phyloP scores from a whole-genome alignment of 2,888 invertebrate genomes.

The Syritta pipiens region DNA sequence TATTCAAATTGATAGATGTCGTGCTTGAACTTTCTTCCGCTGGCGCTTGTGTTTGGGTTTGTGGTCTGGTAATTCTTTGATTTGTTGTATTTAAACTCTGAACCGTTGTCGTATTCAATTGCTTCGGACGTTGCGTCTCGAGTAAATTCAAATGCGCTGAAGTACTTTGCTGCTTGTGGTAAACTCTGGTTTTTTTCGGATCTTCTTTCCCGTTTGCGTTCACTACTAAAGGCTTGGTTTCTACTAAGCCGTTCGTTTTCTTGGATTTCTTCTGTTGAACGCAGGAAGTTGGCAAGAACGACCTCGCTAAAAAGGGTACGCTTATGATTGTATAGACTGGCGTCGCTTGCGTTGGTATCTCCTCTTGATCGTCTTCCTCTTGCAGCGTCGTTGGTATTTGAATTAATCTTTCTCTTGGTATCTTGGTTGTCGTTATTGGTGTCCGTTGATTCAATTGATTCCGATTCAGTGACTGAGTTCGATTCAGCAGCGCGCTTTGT shows the following conservation, averaged over 20 bases:
- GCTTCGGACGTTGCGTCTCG: background rate
- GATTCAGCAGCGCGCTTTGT: conserved; percentile 1
- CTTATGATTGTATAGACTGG: conserved; percentile 58
- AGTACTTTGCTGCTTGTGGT: conserved; percentile 36
- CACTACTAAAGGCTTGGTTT: conserved; percentile 41
- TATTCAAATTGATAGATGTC: conserved; percentile 42
- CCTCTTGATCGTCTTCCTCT: conserved; percentile 39
- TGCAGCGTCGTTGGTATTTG: conserved; percentile 17
- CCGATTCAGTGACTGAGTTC: background rate
- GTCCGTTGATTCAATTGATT: conserved; percentile 30
- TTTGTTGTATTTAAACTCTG: background rate
- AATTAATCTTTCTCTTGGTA: conserved; percentile 24
- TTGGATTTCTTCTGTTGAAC: conserved; percentile 29
- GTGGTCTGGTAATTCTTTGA: too few relatives aligned
- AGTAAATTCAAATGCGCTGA: conserved; percentile 53
- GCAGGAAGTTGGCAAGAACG: conserved; percentile 31
- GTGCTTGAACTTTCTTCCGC: conserved; percentile 31
- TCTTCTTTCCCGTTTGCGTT: conserved; percentile 43
- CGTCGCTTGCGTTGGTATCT: conserved; percentile 3
- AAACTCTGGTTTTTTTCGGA: conserved; percentile 24
- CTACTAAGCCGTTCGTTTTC: conserved; percentile 42
- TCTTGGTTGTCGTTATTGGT: background rate
- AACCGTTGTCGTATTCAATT: background rate
- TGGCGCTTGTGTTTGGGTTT: background rate
- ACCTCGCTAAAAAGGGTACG: conserved; percentile 65